Base-by-base conservation (phyloP, 2,113 vertebrate genomes). In the Salvelinus namaycush region DNA sequence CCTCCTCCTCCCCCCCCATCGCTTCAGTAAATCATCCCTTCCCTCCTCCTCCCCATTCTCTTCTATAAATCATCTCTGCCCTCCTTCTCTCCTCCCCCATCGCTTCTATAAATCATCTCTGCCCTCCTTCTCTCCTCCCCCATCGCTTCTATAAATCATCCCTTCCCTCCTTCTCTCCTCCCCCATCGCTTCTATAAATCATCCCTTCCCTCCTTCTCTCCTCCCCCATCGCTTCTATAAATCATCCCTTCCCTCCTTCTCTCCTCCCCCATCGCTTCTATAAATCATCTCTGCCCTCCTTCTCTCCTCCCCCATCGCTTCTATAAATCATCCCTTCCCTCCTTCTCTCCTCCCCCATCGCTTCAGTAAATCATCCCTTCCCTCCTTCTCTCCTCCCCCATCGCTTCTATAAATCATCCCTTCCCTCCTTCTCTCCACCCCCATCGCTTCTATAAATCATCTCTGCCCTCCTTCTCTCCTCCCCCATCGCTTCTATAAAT, bases 11-110 rank as follows among this genome's bases (percentile, higher is more conserved):
- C 39, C 39, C 69, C 60, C 59, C 73, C 82, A 72, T 81, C 1
- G 64, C 79, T 78, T 77, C 83, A 86, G 88, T 89, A 93, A 93
- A 91, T 91, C 90, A 74, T 80, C 68, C 83, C 81, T 84, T 78
- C 86, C 72, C 80, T 39, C 34, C 34, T 39, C 7, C 31, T 31
- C 34, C 31, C 31, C 34, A 34, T 34, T 57, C 34, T 22, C 77
- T 73, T 70, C n/a, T 78, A 24, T 31, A 31, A 31, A 31, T 79
- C 79, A 75, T 79, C 68, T 81, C 80, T 84, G 77, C 84, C 3
- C 0, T 4, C 4, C 1, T 34, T n/a, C n/a, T 1, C 31, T 34
- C 44, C 72, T 12, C 74, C 68, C 34, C 34, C 6, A 34, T 34
- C 6, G 0, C 34, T 1, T 39, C 34, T 39, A 39, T 39, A 39